Conservation (phyloP, 2,797 vertebrate species). For the Vipera ursinii region DNA sequence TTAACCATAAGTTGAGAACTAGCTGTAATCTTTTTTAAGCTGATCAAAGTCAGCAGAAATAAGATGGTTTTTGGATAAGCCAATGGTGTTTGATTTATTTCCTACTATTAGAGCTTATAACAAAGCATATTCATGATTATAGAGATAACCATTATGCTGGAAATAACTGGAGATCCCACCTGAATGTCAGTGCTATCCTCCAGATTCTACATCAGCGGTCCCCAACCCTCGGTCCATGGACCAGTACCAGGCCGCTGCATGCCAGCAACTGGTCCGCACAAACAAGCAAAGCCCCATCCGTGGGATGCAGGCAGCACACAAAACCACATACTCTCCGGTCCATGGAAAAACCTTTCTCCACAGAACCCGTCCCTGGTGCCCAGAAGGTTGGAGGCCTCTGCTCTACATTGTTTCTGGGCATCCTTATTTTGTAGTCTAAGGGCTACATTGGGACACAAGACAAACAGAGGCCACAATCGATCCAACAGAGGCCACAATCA, state of each 20-base stretch:
- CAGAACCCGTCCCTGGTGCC: too few relatives aligned
- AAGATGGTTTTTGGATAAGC: neutral
- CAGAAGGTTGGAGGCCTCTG: too few relatives aligned
- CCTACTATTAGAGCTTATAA: neutral
- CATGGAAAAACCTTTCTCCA: too few relatives aligned
- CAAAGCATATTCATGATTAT: neutral
- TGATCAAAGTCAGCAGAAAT: neutral
- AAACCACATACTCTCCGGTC: too few relatives aligned
- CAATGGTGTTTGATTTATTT: neutral
- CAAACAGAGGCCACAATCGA: neutral
- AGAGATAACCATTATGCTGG: neutral
- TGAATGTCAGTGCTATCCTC: neutral
- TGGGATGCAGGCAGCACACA: too few relatives aligned
- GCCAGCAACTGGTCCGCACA: too few relatives aligned
- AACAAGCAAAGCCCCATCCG: too few relatives aligned
- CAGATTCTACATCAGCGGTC: neutral
- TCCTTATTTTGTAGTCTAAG: neutral
- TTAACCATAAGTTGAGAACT: too few relatives aligned
- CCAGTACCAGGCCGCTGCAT: too few relatives aligned
- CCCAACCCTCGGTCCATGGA: too few relatives aligned
- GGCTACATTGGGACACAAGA: neutral
- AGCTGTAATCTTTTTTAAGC: neutral
- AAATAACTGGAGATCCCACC: neutral
- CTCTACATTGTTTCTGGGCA: neutral
- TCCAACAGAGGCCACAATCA: neutral